Conservation (phyloP, 2,113 vertebrate species). For the Prochilodus magdalenae region DNA sequence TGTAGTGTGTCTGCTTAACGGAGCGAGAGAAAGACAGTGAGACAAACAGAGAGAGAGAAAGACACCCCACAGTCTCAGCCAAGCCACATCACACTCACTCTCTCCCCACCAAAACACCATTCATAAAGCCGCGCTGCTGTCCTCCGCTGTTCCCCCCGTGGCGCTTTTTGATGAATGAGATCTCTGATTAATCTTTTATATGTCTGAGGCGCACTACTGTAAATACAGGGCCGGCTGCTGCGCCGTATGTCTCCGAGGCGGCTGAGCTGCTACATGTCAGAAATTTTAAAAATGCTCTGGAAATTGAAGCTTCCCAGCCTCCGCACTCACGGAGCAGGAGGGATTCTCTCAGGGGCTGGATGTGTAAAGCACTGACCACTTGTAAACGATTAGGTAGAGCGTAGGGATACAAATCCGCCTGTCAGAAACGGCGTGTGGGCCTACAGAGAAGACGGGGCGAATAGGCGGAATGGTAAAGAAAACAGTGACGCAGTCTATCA, state of each 20-base stretch:
- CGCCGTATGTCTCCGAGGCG: background rate
- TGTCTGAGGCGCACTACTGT: background rate
- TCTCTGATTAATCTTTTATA: slow-evolving; percentile 6
- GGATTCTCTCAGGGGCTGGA: background rate
- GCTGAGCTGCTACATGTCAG: background rate
- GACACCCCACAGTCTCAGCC: slow-evolving; percentile 23
- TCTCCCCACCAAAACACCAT: slow-evolving; percentile 18
- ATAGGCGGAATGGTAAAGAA: no score
- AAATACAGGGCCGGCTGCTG: background rate
- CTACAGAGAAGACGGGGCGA: background rate
- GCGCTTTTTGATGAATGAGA: slow-evolving; percentile 31
- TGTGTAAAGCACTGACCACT: background rate
- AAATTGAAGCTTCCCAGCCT: background rate
- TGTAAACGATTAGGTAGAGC: background rate
- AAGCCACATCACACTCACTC: slow-evolving; percentile 14
- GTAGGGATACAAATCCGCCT: no score
- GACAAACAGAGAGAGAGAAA: background rate
- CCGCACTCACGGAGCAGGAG: background rate
- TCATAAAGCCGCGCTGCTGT: slow-evolving; percentile 24
- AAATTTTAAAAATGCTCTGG: background rate
- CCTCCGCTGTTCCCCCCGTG: background rate
- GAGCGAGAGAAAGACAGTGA: slow-evolving; percentile 27
- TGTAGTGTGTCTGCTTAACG: slow-evolving; percentile 7
- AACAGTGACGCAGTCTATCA: no score
- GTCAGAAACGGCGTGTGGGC: no score